Conservation (phyloP, 2,797 vertebrate genomes). For the Dallia pectoralis region DNA sequence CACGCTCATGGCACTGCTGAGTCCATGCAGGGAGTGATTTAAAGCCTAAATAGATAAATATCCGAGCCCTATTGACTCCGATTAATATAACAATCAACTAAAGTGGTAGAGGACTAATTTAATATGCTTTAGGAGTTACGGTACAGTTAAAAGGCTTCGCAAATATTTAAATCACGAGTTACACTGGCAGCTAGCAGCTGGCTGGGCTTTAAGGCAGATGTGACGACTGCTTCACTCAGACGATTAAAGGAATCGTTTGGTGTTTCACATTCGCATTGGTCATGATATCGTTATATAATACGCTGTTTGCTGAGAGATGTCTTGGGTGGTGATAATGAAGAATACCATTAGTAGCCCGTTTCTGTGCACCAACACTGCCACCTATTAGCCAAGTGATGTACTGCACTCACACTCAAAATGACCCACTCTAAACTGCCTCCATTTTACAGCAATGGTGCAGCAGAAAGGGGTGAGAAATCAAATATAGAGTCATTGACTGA, state of each 20-base stretch:
- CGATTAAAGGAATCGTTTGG: neutral
- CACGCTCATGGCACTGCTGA: neutral
- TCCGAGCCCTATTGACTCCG: neutral
- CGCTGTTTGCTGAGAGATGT: neutral
- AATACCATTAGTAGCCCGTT: neutral
- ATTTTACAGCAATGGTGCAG: neutral
- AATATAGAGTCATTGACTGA: neutral
- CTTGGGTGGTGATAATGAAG: neutral
- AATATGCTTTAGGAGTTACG: neutral
- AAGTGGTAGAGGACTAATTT: neutral
- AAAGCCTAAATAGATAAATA: neutral
- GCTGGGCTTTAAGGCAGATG: neutral
- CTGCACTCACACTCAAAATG: neutral
- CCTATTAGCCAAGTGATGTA: neutral
- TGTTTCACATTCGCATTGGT: neutral
- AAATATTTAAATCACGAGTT: neutral
- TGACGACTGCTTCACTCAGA: too few species aligned
- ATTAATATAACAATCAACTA: neutral
- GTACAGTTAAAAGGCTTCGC: neutral
- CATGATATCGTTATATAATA: slow-evolving; percentile 7
- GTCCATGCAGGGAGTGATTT: neutral
- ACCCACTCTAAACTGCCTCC: neutral
- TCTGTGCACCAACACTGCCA: neutral
- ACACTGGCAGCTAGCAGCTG: neutral
- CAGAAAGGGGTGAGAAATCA: neutral